Evolutionary conservation across 2,113 vertebrate genomes (phyloP), one percentile per base, ranked within the genome.

Genomic region (Hippocampus zosterae): DNA sequence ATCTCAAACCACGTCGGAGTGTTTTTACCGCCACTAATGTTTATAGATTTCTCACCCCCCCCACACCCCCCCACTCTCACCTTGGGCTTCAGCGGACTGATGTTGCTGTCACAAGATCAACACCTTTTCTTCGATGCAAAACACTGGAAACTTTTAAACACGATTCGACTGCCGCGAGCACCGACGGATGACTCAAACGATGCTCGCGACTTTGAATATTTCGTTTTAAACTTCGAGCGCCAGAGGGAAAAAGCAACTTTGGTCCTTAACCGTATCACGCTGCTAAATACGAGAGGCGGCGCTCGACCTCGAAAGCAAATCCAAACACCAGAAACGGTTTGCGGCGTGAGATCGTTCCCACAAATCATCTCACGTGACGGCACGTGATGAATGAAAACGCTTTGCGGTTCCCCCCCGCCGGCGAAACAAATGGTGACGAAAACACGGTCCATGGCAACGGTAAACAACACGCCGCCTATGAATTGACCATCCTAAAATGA

Each of bases 21-120:
- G 46, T 80, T 78, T 74, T 67, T 23, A 42, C 67, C 65, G 68
- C 53, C 66, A 57, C 50, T 72, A 66, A 80, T 66, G 70, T 74
- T 65, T 46, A 67, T 70, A 0, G 25, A 50, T 70, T 73, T n/a
- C n/a, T n/a, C n/a, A n/a, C n/a, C n/a, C n/a, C n/a, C n/a, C n/a
- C n/a, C n/a, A n/a, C n/a, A n/a, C n/a, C n/a, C n/a, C 33, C 33
- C 5, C 33, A 5, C 5, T 40, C 13, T 25, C n/a, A 63, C 63
- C 42, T 57, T 60, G 16, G 71, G 42, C 70, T 76, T 72, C 42
- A 67, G 27, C 70, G 66, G 78, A 76, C 59, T 50, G 65, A 76
- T 61, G 56, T 67, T 1, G n/a, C 57, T 71, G 74, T 78, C 65
- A 69, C 19, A 68, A 65, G 62, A 81, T 71, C 29, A 80, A 76